Evolutionary conservation across 2,888 invertebrate genomes (phyloP).

Genomic region (Archips xylosteana): DNA sequence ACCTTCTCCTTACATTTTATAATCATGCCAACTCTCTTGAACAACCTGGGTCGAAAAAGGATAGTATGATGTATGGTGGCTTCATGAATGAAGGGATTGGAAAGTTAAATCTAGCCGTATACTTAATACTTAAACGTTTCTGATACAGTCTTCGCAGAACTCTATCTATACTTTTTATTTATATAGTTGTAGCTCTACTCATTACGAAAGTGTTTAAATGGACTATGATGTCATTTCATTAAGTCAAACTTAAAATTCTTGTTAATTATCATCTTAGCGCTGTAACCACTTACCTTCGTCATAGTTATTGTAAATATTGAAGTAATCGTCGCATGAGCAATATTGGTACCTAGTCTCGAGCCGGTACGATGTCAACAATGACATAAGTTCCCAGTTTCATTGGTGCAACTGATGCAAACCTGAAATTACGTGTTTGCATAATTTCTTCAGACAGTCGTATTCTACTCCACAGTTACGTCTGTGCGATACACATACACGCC

Average conservation of each 20-base stretch:
- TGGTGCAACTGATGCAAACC: not conserved
- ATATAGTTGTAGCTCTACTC: too few relatives aligned
- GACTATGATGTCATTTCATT: not conserved
- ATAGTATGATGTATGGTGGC: not conserved
- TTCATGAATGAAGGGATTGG: not conserved
- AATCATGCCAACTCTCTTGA: not conserved
- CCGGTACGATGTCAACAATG: not conserved
- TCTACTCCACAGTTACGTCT: too few relatives aligned
- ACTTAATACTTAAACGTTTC: not conserved
- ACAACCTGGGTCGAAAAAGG: not conserved
- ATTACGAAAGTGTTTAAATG: too few relatives aligned
- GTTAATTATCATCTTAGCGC: not conserved
- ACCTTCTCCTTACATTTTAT: not conserved
- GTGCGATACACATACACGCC: too few relatives aligned
- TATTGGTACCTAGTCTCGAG: not conserved
- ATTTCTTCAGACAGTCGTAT: not conserved
- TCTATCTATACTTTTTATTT: too few relatives aligned
- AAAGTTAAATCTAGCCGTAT: not conserved
- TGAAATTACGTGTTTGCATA: not conserved
- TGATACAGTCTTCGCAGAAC: too few relatives aligned
- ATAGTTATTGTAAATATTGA: constrained; percentile 13
- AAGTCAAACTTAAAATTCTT: not conserved
- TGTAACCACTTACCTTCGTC: not conserved
- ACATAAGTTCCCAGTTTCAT: not conserved
- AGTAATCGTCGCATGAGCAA: not conserved